Conservation (phyloP, 1,140 invertebrate genomes). For the Meloidogyne chitwoodi region DNA sequence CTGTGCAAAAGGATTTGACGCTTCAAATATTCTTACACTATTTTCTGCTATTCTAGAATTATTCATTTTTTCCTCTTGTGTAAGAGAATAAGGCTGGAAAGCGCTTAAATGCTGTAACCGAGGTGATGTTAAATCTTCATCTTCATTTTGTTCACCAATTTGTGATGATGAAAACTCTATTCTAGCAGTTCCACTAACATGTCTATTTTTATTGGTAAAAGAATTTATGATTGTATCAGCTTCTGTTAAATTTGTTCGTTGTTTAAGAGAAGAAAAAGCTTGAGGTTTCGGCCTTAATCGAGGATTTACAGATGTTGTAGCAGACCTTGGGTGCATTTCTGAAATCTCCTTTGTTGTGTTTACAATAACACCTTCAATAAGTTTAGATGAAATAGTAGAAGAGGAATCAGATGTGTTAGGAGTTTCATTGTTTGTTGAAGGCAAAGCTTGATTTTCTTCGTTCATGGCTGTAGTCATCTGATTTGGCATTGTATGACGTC, state of each 20-base stretch:
- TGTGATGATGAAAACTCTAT: neutral
- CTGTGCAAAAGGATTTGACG: constrained; percentile 46
- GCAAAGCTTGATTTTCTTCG: neutral
- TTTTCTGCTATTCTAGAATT: neutral
- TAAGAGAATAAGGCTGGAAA: neutral
- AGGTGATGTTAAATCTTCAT: neutral
- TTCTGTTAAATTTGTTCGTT: neutral
- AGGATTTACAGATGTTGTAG: constrained; percentile 58
- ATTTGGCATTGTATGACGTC: constrained; percentile 7
- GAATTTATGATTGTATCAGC: neutral
- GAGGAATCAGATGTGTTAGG: neutral
- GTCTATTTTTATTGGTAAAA: neutral
- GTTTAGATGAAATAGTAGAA: neutral
- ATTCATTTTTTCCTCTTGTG: neutral
- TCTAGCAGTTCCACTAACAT: neutral
- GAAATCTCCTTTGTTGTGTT: constrained; percentile 29
- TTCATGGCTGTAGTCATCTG: neutral
- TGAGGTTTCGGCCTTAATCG: constrained; percentile 54
- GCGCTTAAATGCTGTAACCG: neutral
- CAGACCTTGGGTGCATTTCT: constrained; percentile 9
- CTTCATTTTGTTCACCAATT: neutral
- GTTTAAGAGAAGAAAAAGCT: constrained; percentile 15
- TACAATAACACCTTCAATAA: constrained; percentile 47
- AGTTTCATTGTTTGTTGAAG: neutral
- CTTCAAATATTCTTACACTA: constrained; percentile 23